phyloP scores from a whole-genome alignment of 1,140 invertebrate genomes.

The Sitodiplosis mosellana region DNA sequence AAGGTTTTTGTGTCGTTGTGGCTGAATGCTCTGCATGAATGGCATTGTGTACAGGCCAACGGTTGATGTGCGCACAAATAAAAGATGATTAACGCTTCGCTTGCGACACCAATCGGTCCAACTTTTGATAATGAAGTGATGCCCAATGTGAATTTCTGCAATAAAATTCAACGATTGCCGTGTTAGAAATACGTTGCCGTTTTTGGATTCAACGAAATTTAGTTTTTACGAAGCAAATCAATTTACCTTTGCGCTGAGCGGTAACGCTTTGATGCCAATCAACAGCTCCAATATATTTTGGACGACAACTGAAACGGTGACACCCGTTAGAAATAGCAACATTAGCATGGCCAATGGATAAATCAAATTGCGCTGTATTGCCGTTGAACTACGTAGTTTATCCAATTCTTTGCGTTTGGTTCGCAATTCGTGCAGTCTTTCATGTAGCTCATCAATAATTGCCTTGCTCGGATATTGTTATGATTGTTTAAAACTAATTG shows the following conservation, averaged over 20 bases:
- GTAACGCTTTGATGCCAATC: slow-evolving; percentile 82
- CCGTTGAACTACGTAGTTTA: slow-evolving; percentile 63
- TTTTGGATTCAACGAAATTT: too few relatives aligned
- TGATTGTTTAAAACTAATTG: too few relatives aligned
- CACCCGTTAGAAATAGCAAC: slow-evolving; percentile 62
- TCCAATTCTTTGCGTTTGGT: slow-evolving; percentile 31
- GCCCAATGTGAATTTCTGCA: slow-evolving; percentile 86
- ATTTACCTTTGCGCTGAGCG: slow-evolving; percentile 60
- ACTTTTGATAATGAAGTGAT: slow-evolving; percentile 81
- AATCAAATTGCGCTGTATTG: slow-evolving; percentile 66
- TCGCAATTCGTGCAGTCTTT: slow-evolving; percentile 20
- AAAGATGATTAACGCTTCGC: slow-evolving; percentile 85
- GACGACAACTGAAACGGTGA: slow-evolving; percentile 77
- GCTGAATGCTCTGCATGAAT: slow-evolving; percentile 47
- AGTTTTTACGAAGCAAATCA: too few relatives aligned
- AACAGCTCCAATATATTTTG: slow-evolving; percentile 83
- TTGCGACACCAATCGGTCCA: slow-evolving; percentile 66
- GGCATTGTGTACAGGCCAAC: slow-evolving; percentile 84
- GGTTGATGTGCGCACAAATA: slow-evolving; percentile 86
- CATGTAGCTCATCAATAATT: slow-evolving; percentile 9
- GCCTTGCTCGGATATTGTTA: too few relatives aligned
- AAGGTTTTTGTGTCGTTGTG: slow-evolving; percentile 62
- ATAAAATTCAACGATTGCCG: too few relatives aligned
- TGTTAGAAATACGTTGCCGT: too few relatives aligned
- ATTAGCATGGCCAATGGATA: slow-evolving; percentile 85